Evolutionary conservation across 2,797 vertebrate species (phyloP).

Genomic region (Diplodus sargus): DNA sequence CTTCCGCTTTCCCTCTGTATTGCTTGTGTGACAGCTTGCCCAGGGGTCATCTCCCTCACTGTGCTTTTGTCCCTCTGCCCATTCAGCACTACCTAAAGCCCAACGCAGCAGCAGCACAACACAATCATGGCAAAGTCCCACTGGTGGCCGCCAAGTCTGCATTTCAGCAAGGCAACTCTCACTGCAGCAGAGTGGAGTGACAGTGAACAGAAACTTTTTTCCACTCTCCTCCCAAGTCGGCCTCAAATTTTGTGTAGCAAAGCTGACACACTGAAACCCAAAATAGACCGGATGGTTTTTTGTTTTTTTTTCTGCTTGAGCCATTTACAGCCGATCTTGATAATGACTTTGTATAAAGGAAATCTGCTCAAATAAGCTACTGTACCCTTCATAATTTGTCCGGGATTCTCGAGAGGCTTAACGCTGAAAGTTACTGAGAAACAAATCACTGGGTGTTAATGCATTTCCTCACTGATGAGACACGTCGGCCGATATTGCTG

Average conservation of each 20-base stretch:
- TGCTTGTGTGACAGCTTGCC: slow-evolving; percentile 79
- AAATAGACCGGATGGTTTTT: slow-evolving; percentile 57
- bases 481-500: slow-evolving; percentile 14
- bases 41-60: slow-evolving; percentile 78
- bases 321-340: slow-evolving; percentile 60
- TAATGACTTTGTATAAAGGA: slow-evolving; percentile 68
- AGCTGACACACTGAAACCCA: slow-evolving; percentile 74
- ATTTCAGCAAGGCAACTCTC: slow-evolving; percentile 75
- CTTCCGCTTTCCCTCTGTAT: slow-evolving; percentile 36
- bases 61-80: slow-evolving; percentile 79
- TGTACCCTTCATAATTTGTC: slow-evolving; percentile 45
- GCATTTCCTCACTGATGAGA: slow-evolving; percentile 43
- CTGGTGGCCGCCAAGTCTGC: slow-evolving; percentile 76
- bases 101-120: slow-evolving; percentile 74
- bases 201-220: slow-evolving; percentile 78
- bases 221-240: slow-evolving; percentile 68
- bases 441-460: slow-evolving; percentile 34
- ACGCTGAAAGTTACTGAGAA: slow-evolving; percentile 18
- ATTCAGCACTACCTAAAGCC: slow-evolving; percentile 83
- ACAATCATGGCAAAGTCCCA: slow-evolving; percentile 81
- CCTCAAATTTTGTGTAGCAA: slow-evolving; percentile 61
- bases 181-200: slow-evolving; percentile 74
- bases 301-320: slow-evolving; percentile 24
- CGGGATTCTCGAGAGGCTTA: slow-evolving; percentile 23
- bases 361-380: slow-evolving; percentile 54